Conservation (phyloP, 1,140 invertebrate genomes). For the Zelostemma sp. region DNA sequence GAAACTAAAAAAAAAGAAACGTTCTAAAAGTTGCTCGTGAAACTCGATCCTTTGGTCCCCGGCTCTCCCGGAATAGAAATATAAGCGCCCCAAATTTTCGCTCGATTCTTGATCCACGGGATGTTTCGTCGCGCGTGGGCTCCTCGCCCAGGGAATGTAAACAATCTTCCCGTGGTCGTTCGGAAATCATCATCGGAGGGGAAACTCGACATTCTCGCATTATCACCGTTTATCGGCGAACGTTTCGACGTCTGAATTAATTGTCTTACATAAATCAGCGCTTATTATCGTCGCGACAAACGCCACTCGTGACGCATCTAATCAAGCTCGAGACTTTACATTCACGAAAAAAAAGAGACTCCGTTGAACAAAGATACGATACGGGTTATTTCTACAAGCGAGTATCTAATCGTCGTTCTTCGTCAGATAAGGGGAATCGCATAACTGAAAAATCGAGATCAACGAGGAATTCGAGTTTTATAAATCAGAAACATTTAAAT, state of each 20-base stretch:
- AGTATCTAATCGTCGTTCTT: constrained; percentile 14
- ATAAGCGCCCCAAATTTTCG: too few relatives aligned
- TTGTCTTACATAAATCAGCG: constrained; percentile 2
- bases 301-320: not conserved
- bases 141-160: constrained; percentile 44
- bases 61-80: too few relatives aligned
- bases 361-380: not conserved
- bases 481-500: constrained; percentile 34
- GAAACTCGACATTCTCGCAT: not conserved
- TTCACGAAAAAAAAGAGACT: too few relatives aligned
- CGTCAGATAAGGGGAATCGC: constrained; percentile 21
- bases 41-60: too few relatives aligned
- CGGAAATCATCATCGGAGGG: not conserved
- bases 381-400: constrained; percentile 6
- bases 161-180: constrained; percentile 23
- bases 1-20: too few relatives aligned
- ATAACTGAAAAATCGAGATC: constrained; percentile 23
- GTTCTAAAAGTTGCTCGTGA: too few relatives aligned
- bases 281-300: constrained; percentile 10
- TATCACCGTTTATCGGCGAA: constrained; percentile 9
- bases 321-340: not conserved
- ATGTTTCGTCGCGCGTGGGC: constrained; percentile 46
- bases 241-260: constrained; percentile 10
- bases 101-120: constrained; percentile 27
- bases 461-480: constrained; percentile 31